Base-by-base conservation (phyloP, 2,797 vertebrate species). In the Rhyacichthys aspro region DNA sequence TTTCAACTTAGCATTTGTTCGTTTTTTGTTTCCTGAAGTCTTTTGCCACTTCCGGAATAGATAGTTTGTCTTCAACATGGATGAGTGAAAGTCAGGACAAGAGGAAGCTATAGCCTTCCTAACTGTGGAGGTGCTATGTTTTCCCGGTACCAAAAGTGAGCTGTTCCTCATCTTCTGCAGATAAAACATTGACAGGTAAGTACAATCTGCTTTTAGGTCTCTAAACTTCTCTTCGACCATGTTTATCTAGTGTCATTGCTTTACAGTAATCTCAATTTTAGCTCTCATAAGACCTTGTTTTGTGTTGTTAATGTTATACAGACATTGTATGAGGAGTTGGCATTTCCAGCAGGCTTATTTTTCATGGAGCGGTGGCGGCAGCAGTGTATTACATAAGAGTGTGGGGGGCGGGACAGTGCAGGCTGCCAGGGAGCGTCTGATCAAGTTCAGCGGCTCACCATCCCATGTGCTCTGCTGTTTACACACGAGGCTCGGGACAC, bases 301-400 rank as follows among this genome's bases (percentile, higher is more conserved):
- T 58, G 8, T 18, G n/a, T 45, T 14, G n/a, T 33, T 3, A 38
- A 10, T 17, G 18, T n/a, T 8, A 11, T 28, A 11, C 12, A 12
- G 12, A 14, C 34, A 8, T 8, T 19, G 36, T 6, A 9, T 15
- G 42, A 37, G 12, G 9, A 44, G 15, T 17, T 47, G 28, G 32
- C 15, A 12, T 52, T 59, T 55, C 37, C 17, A 59, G 37, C 52
- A 52, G 48, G 38, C 17, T 52, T 49, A 9, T 74, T 69, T 53
- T 39, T 45, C 11, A 32, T 9, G 39, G 39, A 63, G 37, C 55
- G 34, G 33, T 33, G 37, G 37, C 7, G 14, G 28, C 53, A 46
- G 65, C 45, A 66, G 56, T 12, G 16, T 49, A 63, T 77, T 85
- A 71, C 73, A 73, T 82, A 79, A 85, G 28, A 53, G 45, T 36